Evolutionary conservation across 2,888 invertebrate species (phyloP), one percentile per base, ranked within the genome.

Genomic region (Agonopterix subpropinquella): DNA sequence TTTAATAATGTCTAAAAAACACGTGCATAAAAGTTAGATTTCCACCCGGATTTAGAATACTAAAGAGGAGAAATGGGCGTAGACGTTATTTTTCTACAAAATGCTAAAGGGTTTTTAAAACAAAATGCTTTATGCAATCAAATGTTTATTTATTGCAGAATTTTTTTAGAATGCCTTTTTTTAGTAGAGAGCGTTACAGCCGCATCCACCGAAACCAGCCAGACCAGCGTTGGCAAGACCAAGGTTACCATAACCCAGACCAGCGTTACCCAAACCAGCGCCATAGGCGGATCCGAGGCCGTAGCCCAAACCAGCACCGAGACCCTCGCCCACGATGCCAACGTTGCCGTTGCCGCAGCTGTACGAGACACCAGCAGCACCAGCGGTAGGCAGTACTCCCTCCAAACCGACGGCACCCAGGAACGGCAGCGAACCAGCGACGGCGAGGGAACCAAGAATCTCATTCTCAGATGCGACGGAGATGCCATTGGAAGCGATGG

Each of bases 391-490:
- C 28, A 66, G 47, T 2, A 47, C 43, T n/a, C 64, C 62, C 11
- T 61, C 60, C 10, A 66, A 50, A 43, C 51, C 55, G 1, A 69
- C 65, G 28, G 66, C 56, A 5, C 66, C 64, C 11, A 65, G 44
- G 61, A 69, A 63, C 7, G 64, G 68, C 41, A 70, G 47, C 41
- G 63, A 54, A 42, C 69, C 70, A 11, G 48, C 43, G 9, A 65
- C 62, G 9, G 52, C 45, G 1, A 72, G 39, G 35, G 57, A 43
- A 5, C 73, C 73, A 53, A 67, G 65, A 28, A 67, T 62, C 2
- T 55, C 56, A 47, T 71, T 74, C 44, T 70, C 67, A 41, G 72
- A 68, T 4, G 61, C 35, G 2, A 67, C 56, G n/a, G 58, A 53
- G 8, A 70, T 50, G 46, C 69, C 67, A 45, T 37, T 56, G 13